Conservation (phyloP, 2,113 vertebrate species). For the Hippocampus zosterae region DNA sequence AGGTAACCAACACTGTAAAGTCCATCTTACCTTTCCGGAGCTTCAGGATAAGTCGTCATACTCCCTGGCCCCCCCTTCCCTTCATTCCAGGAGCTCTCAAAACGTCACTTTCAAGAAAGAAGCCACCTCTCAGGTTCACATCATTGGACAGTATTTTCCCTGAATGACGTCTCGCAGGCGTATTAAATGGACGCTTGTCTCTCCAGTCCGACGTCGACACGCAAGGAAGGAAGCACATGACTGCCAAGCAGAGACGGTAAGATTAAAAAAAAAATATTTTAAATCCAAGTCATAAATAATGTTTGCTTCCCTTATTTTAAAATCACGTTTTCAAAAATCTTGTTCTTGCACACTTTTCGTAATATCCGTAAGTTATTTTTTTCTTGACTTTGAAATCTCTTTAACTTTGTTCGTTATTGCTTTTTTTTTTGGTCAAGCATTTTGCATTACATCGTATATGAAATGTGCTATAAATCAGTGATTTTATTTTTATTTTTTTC, state of each 20-base stretch:
- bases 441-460: too few species aligned
- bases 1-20: slow-evolving; percentile 58
- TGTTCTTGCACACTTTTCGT: too few species aligned
- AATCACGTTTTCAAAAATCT: too few species aligned
- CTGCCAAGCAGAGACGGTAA: slow-evolving; percentile 93
- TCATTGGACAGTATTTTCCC: not conserved
- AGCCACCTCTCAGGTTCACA: slow-evolving; percentile 54
- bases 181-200: not conserved
- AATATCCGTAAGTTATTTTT: too few species aligned
- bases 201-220: slow-evolving; percentile 73
- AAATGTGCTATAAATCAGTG: too few species aligned
- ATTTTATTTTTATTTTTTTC: too few species aligned
- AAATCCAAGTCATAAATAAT: too few species aligned
- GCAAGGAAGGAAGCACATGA: slow-evolving; percentile 82
- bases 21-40: not conserved
- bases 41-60: not conserved
- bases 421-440: too few species aligned
- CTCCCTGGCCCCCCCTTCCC: too few species aligned
- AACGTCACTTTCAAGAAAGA: slow-evolving; percentile 70
- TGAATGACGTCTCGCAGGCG: not conserved
- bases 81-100: slow-evolving; percentile 43
- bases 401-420: too few species aligned
- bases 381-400: too few species aligned
- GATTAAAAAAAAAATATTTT: not conserved
- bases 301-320: too few species aligned